Evolutionary conservation across 1,140 invertebrate genomes (phyloP).

Genomic region (Melanaphis sacchari): DNA sequence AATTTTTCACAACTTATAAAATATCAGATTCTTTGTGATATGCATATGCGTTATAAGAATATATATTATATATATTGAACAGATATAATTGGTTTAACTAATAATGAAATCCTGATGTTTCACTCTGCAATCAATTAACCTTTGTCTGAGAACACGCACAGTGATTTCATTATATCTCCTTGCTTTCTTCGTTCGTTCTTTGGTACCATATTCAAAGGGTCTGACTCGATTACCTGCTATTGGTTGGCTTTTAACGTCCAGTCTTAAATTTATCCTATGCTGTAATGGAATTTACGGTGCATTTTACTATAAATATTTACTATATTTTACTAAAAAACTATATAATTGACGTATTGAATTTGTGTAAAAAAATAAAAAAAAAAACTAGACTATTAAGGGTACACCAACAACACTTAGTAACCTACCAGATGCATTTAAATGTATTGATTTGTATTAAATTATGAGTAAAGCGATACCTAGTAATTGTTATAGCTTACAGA

Average conservation of each 20-base stretch:
- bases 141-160: background rate
- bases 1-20: background rate
- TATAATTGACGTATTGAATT: background rate
- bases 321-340: background rate
- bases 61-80: background rate
- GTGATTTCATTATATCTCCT: conserved; percentile 38
- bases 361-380: background rate
- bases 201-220: conserved; percentile 40
- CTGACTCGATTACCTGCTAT: conserved; percentile 40
- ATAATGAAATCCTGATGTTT: conserved; percentile 14
- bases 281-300: background rate
- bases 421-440: background rate
- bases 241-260: conserved; percentile 38
- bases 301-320: background rate
- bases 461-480: background rate
- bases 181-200: conserved; percentile 51
- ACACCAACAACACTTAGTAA: background rate
- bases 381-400: background rate
- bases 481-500: background rate
- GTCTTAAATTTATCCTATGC: background rate
- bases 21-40: background rate
- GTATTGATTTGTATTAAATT: background rate
- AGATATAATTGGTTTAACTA: conserved; percentile 30
- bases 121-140: conserved; percentile 36
- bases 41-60: background rate